Conservation (phyloP, 2,888 invertebrate species). For the Carterocephalus palaemon region DNA sequence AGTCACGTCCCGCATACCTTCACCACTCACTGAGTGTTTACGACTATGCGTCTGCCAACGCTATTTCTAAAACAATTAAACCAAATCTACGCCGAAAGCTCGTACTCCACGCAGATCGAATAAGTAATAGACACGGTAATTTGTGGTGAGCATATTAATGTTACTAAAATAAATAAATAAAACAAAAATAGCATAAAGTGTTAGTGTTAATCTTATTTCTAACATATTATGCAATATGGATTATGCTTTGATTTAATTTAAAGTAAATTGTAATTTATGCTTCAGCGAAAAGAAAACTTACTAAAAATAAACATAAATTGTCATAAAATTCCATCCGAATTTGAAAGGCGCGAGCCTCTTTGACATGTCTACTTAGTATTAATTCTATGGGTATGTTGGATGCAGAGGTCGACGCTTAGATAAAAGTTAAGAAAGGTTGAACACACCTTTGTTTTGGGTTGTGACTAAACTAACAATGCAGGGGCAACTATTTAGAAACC, state of each 20-base stretch:
- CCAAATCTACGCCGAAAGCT: slow-evolving; percentile 9
- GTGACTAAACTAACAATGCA: slow-evolving; percentile 24
- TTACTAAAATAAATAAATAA: too few species aligned
- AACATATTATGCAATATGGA: too few species aligned
- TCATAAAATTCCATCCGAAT: too few species aligned
- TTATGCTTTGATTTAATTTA: too few species aligned
- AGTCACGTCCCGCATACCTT: not conserved
- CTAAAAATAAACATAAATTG: too few species aligned
- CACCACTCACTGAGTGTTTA: slow-evolving; percentile 1
- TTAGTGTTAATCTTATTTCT: too few species aligned
- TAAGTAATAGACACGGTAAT: slow-evolving; percentile 3
- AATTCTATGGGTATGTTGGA: not conserved
- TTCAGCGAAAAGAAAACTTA: too few species aligned
- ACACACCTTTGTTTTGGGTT: slow-evolving; percentile 21
- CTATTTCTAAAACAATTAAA: slow-evolving; percentile 14
- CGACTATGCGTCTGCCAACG: not conserved
- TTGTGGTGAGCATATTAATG: too few species aligned
- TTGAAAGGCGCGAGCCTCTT: too few species aligned
- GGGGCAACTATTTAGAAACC: slow-evolving; percentile 16
- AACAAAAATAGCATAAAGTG: too few species aligned
- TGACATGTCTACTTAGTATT: slow-evolving; percentile 2
- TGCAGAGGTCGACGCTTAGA: slow-evolving; percentile 18
- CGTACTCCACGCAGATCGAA: not conserved
- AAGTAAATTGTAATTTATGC: too few species aligned
- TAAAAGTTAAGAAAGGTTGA: slow-evolving; percentile 21